Conservation (phyloP, 2,888 invertebrate species). For the Brachyptera risi region DNA sequence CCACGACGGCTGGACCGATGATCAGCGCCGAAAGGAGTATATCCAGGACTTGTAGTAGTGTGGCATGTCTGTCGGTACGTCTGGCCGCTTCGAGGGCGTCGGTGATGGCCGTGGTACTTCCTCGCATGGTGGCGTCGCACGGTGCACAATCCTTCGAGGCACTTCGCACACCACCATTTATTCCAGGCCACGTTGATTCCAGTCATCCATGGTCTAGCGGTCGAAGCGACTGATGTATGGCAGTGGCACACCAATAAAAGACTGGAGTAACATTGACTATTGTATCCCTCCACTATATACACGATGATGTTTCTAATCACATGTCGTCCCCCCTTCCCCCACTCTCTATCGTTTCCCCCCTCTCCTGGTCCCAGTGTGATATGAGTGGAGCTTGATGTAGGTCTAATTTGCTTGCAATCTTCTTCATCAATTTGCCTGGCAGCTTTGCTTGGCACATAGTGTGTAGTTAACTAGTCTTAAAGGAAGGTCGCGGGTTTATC, state of each 20-base stretch:
- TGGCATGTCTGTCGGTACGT: slow-evolving; percentile 48
- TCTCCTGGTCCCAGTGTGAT: slow-evolving; percentile 6
- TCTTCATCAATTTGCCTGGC: too few species aligned
- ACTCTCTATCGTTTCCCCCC: slow-evolving; percentile 5
- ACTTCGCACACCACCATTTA: slow-evolving; percentile 13
- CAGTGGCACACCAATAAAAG: slow-evolving; percentile 13
- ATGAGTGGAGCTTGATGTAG: slow-evolving; percentile 23
- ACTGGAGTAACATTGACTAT: slow-evolving; percentile 19
- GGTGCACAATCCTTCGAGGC: slow-evolving; percentile 33
- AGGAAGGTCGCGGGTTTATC: too few species aligned
- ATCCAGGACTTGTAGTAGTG: slow-evolving; percentile 65
- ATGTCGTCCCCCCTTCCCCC: too few species aligned
- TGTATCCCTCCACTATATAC: too few species aligned
- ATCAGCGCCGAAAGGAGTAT: slow-evolving; percentile 65
- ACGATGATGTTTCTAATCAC: too few species aligned
- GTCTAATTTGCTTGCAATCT: slow-evolving; percentile 18
- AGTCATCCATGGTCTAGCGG: background rate
- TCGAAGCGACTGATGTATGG: background rate
- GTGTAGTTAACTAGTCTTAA: too few species aligned
- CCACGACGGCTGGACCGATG: slow-evolving; percentile 75
- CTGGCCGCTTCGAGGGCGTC: slow-evolving; percentile 57
- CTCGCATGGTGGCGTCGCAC: slow-evolving; percentile 50
- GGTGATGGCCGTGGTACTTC: slow-evolving; percentile 62
- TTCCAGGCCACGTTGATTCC: background rate
- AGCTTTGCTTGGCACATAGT: too few species aligned